phyloP scores from a whole-genome alignment of 2,113 vertebrate species.

The human region GRCh38 chr6:36034001-36034500 shows the following conservation, averaged over 20 bases:
- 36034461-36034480: constrained; percentile 26
- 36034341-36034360: constrained; percentile 18
- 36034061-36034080: not conserved
- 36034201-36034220: not conserved
- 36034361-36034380: not conserved
- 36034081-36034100: not conserved
- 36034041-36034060: not conserved
- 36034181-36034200: not conserved
- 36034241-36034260: constrained; percentile 1
- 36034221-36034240: not conserved
- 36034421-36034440: constrained; percentile 5
- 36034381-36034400: constrained; percentile 5
- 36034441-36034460: constrained; percentile 13
- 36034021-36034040: not conserved
- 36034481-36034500: not conserved
- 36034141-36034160: not conserved
- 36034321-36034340: constrained; percentile 19
- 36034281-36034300: not conserved
- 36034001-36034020: not conserved
- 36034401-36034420: constrained; percentile 25
- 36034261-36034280: not conserved
- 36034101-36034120: not conserved
- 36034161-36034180: not conserved
- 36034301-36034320: constrained; percentile 29
- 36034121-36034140: not conserved